Evolutionary conservation across 2,113 vertebrate species (phyloP), one percentile per base, ranked within the genome.

Genomic region (Merops nubicus): DNA sequence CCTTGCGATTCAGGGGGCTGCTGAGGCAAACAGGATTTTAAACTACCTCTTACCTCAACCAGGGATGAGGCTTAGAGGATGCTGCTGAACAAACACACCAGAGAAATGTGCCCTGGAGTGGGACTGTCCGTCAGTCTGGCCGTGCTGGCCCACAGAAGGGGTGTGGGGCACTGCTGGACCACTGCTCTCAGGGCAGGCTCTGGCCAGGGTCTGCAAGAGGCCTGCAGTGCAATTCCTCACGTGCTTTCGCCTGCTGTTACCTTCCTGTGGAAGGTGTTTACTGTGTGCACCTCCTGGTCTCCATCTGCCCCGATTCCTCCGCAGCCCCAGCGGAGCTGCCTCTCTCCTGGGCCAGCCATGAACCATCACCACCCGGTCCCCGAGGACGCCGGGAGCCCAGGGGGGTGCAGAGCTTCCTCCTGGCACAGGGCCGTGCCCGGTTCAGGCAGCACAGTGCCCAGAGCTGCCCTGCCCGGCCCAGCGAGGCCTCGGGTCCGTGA

Each of bases 111-210:
- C 80, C 29, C 33, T 36, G 15, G 42, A 18, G 78, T 5, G 6
- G 59, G 76, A 38, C 53, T 5, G 53, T 26, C 74, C 7, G 0
- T 22, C 63, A 40, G n/a, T 14, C 12, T 0, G 4, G 15, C 16
- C 4, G 0, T 2, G 0, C 15, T 9, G 1, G 2, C 1, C 18
- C n/a, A 7, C 45, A 6, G 8, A 10, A 31, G 18, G 40, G 15
- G 34, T 20, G 33, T 2, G 2, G 38, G 34, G 25, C 51, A 45
- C 26, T 0, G 2, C 36, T 23, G 50, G 34, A 40, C 18, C 70
- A 8, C 33, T 8, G 50, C 57, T 21, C 28, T 38, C 21, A 1
- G 56, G 19, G 25, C 12, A 31, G 8, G 26, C 21, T 48, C 19
- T 48, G 22, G 42, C 12, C 64, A 43, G 43, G 2, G 23, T 11